These are phyloP conservation scores for Agonopterix alstromeriana DNA, from an alignment of 2,888 invertebrate species.

Conservation along the genomic window DNA sequence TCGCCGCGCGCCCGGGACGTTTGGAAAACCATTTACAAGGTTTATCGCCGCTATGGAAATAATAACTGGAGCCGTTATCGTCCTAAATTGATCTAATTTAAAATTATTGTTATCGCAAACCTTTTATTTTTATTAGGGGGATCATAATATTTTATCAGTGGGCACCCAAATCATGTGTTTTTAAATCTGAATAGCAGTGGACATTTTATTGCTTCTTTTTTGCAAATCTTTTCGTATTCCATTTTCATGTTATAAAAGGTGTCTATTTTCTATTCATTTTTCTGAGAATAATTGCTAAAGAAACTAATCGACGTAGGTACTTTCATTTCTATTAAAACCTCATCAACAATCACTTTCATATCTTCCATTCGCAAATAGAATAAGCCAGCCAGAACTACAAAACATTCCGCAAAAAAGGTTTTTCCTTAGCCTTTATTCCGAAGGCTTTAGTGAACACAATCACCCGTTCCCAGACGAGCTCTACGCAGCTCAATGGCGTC, in stretches of 20 bases:
- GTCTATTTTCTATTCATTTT: no score
- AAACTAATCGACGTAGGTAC: no score
- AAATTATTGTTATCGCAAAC: constrained; percentile 71
- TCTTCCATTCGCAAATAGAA: background rate
- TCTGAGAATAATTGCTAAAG: no score
- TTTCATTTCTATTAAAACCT: no score
- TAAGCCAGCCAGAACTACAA: constrained; percentile 1
- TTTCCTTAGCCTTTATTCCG: constrained; percentile 1
- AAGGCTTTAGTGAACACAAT: constrained; percentile 8
- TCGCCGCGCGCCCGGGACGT: constrained; percentile 62
- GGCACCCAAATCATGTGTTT: constrained; percentile 20
- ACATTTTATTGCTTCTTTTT: background rate
- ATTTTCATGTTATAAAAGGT: no score
- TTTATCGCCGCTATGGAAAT: constrained; percentile 74
- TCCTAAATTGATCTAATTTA: constrained; percentile 74
- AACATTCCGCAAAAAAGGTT: constrained; percentile 2
- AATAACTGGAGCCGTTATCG: constrained; percentile 73
- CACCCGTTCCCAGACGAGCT: constrained; percentile 5
- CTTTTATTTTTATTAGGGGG: constrained; percentile 67
- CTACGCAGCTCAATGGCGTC: constrained; percentile 10
- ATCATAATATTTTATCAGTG: constrained; percentile 55
- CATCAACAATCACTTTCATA: background rate
- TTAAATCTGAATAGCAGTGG: constrained; percentile 5
- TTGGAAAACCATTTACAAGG: constrained; percentile 74
- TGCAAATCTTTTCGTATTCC: background rate